Evolutionary conservation across 2,113 vertebrate species (phyloP).

Genomic region (Pagrus major): DNA sequence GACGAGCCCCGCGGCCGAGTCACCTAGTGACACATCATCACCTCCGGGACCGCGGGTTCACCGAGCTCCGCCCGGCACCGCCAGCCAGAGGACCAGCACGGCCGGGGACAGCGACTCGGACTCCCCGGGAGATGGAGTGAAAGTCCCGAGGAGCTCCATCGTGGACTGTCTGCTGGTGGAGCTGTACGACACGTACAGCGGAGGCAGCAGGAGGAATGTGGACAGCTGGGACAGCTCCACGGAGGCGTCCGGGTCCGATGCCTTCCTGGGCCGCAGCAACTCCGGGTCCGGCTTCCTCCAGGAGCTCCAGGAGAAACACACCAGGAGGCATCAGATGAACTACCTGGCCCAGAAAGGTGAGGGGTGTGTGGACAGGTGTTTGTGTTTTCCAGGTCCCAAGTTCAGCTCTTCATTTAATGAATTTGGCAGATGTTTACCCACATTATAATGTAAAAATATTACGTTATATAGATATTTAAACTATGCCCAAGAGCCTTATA

Average conservation of each 20-base stretch:
- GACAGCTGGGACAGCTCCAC: conserved; percentile 93
- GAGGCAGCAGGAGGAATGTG: conserved; percentile 68
- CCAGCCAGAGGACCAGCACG: conserved; percentile 7
- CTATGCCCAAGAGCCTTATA: background rate
- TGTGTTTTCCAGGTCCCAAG: too few species aligned
- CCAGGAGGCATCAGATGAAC: conserved; percentile 85
- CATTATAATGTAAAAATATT: too few species aligned
- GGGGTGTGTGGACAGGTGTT: background rate
- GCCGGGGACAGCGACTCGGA: conserved; percentile 41
- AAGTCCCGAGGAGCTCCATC: conserved; percentile 83
- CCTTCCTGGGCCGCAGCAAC: conserved; percentile 84
- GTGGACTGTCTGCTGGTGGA: conserved; percentile 94
- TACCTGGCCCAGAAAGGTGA: conserved; percentile 95
- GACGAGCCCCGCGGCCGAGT: conserved; percentile 52
- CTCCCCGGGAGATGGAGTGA: conserved; percentile 22
- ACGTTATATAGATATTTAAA: background rate
- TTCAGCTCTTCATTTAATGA: too few species aligned
- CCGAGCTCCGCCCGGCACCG: conserved; percentile 7
- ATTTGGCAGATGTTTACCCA: too few species aligned
- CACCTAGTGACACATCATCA: conserved; percentile 60
- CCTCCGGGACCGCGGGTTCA: conserved; percentile 32
- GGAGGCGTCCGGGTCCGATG: conserved; percentile 91
- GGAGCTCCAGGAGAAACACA: conserved; percentile 89
- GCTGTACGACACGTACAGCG: conserved; percentile 89
- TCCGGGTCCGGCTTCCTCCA: conserved; percentile 86